Percentiles rank a stretch among this genome's conserved stretches.
Conservation (phyloP, 2,797 vertebrate species). For the Fistularia commersonii region DNA sequence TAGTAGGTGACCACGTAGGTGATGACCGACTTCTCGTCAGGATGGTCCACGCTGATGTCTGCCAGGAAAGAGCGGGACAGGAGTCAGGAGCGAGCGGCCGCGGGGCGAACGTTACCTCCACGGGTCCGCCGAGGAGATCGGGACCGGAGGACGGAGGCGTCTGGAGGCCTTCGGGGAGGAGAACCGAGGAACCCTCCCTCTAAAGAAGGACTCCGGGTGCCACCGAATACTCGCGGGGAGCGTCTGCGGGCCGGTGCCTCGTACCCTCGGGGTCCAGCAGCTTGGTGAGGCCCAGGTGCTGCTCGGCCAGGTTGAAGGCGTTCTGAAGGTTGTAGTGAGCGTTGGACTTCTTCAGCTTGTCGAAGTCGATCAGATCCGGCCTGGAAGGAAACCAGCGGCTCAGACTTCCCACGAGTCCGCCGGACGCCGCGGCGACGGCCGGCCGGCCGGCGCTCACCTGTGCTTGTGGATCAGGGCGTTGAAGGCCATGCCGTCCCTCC, state of each 20-base stretch:
- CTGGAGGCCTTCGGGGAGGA: too few relatives aligned
- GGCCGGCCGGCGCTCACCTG: constrained; percentile 40
- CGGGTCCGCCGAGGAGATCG: too few relatives aligned
- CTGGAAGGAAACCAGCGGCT: constrained; percentile 50
- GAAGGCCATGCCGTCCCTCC: constrained; percentile 96
- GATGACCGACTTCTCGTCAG: constrained; percentile 98
- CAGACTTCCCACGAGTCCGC: too few relatives aligned
- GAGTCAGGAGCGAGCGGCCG: too few relatives aligned
- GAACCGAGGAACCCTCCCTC: too few relatives aligned
- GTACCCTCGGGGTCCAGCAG: constrained; percentile 94
- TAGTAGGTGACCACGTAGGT: constrained; percentile 97
- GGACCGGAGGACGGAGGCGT: too few relatives aligned
- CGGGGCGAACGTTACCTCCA: background rate
- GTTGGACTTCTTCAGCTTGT: constrained; percentile 98
- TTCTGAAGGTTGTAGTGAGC: constrained; percentile 98
- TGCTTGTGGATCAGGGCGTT: constrained; percentile 96
- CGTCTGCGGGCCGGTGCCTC: too few relatives aligned
- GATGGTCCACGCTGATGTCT: constrained; percentile 98
- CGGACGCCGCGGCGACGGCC: too few relatives aligned
- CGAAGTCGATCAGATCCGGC: constrained; percentile 97
- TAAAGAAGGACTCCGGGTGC: too few relatives aligned
- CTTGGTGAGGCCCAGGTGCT: constrained; percentile 95
- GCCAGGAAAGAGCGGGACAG: background rate
- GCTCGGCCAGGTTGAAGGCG: constrained; percentile 95
- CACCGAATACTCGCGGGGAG: too few relatives aligned